A percentile compares a stretch with the other conserved stretches of the same genome.
These are phyloP conservation scores for Synaphobranchus kaupii DNA, from an alignment of 2,797 vertebrate genomes.

Conservation along the genomic window DNA sequence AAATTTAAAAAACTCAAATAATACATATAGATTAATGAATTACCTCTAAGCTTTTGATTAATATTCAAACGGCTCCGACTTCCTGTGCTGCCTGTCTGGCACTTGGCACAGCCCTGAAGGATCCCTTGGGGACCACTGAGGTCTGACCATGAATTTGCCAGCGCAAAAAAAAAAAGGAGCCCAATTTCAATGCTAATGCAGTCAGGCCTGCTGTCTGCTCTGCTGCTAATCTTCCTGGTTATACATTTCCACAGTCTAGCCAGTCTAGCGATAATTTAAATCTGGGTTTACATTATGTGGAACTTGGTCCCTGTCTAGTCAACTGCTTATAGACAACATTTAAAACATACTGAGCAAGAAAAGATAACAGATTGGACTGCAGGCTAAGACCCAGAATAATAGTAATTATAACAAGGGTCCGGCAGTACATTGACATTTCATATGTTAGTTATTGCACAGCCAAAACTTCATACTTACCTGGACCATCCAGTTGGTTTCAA, in stretches of 20 bases:
- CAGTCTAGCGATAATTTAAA: slow-evolving; percentile 26
- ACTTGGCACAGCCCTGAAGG: not conserved
- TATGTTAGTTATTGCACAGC: not conserved
- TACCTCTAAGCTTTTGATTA: not conserved
- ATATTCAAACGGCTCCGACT: not conserved
- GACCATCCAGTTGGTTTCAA: not conserved
- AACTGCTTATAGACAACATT: not conserved
- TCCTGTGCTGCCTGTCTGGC: not conserved
- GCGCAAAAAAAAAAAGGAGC: slow-evolving; percentile 5
- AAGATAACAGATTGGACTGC: not conserved
- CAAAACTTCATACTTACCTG: not conserved
- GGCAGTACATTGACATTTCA: not conserved
- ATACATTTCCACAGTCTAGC: slow-evolving; percentile 18
- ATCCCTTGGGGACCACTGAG: slow-evolving; percentile 4
- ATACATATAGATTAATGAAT: not conserved
- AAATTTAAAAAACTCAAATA: not conserved
- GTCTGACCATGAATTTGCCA: slow-evolving; percentile 27
- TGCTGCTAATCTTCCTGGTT: not conserved
- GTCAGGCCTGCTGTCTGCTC: not conserved
- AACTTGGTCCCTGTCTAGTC: not conserved
- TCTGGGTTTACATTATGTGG: slow-evolving; percentile 6
- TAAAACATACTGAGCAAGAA: not conserved
- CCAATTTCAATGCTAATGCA: slow-evolving; percentile 11
- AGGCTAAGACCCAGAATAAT: not conserved
- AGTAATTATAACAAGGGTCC: not conserved